Base-by-base conservation (phyloP, 2,888 invertebrate genomes). In the Neria commutata region DNA sequence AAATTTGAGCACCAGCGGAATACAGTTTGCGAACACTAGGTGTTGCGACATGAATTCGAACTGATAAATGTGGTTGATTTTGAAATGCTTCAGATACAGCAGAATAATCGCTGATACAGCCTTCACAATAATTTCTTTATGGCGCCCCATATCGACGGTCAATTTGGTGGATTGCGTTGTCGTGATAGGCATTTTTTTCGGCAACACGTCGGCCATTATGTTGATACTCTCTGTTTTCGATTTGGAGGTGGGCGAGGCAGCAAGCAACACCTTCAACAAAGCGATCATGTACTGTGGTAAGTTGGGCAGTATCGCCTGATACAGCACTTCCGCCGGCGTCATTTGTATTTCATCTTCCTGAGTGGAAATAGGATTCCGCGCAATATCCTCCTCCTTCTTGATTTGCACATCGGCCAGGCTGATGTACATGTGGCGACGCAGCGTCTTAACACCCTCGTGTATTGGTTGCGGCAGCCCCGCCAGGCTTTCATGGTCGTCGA, bases 11-110 rank as follows among this genome's bases (percentile, higher is more conserved):
- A 99, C 95, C 62, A 99, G 84, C 0, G 99, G 99, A 81, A 99
- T 97, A 78, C 98, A 99, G 81, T 99, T 99, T 60, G 98, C 98
- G 83, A 98, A 98, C 10, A 99, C 97, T 68, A 99, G 85, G 84
- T 99, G 98, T 82, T 99, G 98, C 1, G 96, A 95, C 91, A 98
- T 95, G 79, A 95, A 98, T 83, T 99, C 99, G 85, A 98, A 99
- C 84, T 99, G 99, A 81, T 98, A 99, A 48, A 98, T 87, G 83
- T 99, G 99, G 83, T 98, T 99, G 61, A 87, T 80, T 83, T 98
- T 98, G 75, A 98, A 95, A 84, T 99, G 98, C 83, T 99, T 99
- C 66, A 99, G 83, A 54, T 98, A 86, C 10, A 98, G 84, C 59
- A 99, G 83, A 55, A 98, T 84, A 68, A 98, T 92, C 16, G 92